Percentiles rank a stretch among this genome's conserved stretches.
These are phyloP conservation scores for Aelia acuminata DNA, from an alignment of 2,888 invertebrate genomes.

Conservation along the genomic window DNA sequence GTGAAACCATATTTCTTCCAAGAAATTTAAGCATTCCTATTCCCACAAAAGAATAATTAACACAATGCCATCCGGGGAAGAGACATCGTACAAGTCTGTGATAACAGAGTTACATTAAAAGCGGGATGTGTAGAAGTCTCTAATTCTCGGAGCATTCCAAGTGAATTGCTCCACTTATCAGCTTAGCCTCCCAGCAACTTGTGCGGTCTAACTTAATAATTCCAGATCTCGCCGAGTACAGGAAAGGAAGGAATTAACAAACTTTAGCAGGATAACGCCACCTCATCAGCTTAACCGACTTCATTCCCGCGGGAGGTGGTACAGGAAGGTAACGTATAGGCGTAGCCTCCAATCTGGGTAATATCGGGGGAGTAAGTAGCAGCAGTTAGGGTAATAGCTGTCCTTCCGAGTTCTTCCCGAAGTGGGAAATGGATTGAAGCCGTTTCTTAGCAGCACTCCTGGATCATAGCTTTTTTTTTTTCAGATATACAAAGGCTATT, in stretches of 20 bases:
- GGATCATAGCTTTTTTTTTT: not conserved
- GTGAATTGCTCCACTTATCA: not conserved
- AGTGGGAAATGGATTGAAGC: not conserved
- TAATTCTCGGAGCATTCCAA: not conserved
- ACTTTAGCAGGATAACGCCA: not conserved
- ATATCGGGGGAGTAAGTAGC: not conserved
- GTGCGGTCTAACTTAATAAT: slow-evolving; percentile 26
- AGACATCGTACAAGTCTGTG: not conserved
- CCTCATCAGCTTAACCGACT: not conserved
- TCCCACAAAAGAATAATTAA: not conserved
- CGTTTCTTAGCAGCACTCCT: not conserved
- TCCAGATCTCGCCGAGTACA: not conserved
- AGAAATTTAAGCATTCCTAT: no score
- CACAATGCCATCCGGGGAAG: not conserved
- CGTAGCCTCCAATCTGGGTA: not conserved
- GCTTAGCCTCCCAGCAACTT: not conserved
- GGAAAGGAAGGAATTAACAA: slow-evolving; percentile 5
- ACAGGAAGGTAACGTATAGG: not conserved
- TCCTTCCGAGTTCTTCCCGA: not conserved
- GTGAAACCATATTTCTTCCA: no score
- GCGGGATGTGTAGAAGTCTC: not conserved
- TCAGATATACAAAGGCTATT: no score
- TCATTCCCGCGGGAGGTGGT: not conserved
- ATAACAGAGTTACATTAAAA: not conserved
- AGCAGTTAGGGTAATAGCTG: not conserved